phyloP scores from a whole-genome alignment of 2,797 vertebrate species.

The Anabacerthia variegaticeps region DNA sequence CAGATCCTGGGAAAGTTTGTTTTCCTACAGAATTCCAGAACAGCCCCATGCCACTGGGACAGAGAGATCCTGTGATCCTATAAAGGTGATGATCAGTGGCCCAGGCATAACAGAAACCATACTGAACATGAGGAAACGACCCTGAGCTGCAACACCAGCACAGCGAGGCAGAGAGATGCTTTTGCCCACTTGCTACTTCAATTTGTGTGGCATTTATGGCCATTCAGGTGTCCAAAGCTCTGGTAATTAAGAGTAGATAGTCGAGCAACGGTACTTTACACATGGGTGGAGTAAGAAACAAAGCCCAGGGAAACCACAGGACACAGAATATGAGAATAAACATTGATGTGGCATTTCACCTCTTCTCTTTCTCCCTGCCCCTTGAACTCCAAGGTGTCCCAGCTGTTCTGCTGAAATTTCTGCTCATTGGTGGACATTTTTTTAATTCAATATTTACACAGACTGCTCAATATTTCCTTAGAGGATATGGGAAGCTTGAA shows the following conservation, averaged over 20 bases:
- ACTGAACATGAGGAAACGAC: background rate
- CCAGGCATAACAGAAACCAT: background rate
- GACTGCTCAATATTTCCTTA: background rate
- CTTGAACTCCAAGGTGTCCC: background rate
- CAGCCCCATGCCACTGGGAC: too few species aligned
- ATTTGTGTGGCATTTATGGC: background rate
- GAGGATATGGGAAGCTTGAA: background rate
- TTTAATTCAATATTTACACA: background rate
- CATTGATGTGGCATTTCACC: background rate
- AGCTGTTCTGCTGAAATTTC: background rate
- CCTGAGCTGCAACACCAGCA: background rate
- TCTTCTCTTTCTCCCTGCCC: background rate
- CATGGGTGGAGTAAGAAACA: background rate
- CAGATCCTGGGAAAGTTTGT: background rate
- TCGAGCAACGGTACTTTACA: background rate
- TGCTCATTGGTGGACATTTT: background rate
- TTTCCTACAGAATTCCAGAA: background rate
- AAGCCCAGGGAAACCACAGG: background rate
- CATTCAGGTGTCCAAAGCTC: background rate
- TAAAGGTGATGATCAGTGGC: background rate
- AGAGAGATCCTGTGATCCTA: background rate
- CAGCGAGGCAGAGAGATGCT: rapidly evolving
- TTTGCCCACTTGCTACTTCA: background rate
- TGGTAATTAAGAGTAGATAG: background rate
- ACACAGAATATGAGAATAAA: background rate